Evolutionary conservation across 1,140 invertebrate genomes (phyloP), one percentile per base, ranked within the genome.

Genomic region (Drosophila pallidifrons): DNA sequence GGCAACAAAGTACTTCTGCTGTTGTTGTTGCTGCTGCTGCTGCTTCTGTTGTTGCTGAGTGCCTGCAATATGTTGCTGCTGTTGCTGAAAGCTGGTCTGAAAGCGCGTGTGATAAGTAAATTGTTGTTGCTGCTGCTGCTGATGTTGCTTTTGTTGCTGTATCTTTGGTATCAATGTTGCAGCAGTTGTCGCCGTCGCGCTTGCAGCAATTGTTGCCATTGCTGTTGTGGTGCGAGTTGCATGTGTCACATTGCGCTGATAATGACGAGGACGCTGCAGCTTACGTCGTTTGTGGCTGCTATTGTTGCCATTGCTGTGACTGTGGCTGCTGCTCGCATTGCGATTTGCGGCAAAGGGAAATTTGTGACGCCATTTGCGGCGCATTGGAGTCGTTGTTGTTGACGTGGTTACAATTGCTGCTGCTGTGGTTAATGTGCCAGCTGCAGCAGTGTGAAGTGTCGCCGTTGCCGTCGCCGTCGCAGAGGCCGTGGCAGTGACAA

Each of bases 111-210:
- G 75, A 79, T 82, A 88, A 47, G 60, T 80, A 25, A 75, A 65
- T 25, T 80, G 87, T 64, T 91, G 86, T 63, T 80, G 82, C 45
- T 73, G 63, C 16, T 74, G 64, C 43, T 68, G 75, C 52, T 67
- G 75, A 32, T 68, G 79, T 49, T 75, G 47, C 43, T 67, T 69
- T 32, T 71, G 72, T 43, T 74, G 81, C 43, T 75, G 55, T 51
- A 66, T 88, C 87, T 88, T 80, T 82, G 75, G 81, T 88, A 81
- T 85, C 70, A 83, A 16, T 82, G 78, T 76, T 55, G 82, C 32
- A 52, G 71, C 58, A 63, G 76, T 58, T 67, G 74, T 69, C 54
- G 73, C 63, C 13, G 30, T 66, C n/a, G 77, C 63, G 55, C 77
- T 78, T 45, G 75, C 69, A 30, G 70, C 65, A 54, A 79, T 65